A percentile compares a stretch with the other conserved stretches of the same genome.
Conservation (phyloP, 2,888 invertebrate genomes). For the Salticus scenicus region DNA sequence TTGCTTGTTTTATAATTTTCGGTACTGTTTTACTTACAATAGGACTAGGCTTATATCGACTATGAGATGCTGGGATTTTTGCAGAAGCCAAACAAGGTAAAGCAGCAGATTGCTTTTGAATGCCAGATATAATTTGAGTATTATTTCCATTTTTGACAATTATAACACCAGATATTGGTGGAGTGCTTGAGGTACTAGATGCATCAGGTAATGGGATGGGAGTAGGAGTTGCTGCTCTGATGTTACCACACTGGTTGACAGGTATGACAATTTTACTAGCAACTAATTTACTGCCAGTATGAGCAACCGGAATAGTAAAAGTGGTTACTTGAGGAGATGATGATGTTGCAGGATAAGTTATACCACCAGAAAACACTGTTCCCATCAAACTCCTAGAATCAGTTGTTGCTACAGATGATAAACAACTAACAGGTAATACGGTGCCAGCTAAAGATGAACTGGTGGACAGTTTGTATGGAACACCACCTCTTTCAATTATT, state of each 20-base stretch:
- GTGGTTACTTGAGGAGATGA: conserved; percentile 51
- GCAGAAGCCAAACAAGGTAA: neutral
- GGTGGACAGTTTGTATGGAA: conserved; percentile 36
- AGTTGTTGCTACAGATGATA: conserved; percentile 30
- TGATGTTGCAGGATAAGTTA: conserved; percentile 25
- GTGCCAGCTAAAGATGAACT: conserved; percentile 21
- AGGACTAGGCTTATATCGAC: conserved; percentile 21
- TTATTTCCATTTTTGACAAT: conserved; percentile 58
- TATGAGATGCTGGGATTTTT: conserved; percentile 21
- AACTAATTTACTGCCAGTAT: conserved; percentile 40
- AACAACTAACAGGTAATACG: conserved; percentile 38
- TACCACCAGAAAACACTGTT: conserved; percentile 14
- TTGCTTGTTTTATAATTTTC: conserved; percentile 50
- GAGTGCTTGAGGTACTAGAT: conserved; percentile 6
- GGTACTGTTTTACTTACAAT: conserved; percentile 43
- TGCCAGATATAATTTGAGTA: conserved; percentile 49
- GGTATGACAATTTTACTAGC: conserved; percentile 63
- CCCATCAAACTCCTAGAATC: conserved; percentile 39
- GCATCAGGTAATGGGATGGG: conserved; percentile 27
- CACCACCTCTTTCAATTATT: conserved; percentile 31
- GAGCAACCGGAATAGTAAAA: conserved; percentile 52
- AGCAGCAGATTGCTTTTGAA: conserved; percentile 13
- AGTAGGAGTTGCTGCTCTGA: conserved; percentile 14
- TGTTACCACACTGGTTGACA: conserved; percentile 40
- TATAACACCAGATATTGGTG: conserved; percentile 40